Evolutionary conservation across 2,888 invertebrate genomes (phyloP), one percentile per base, ranked within the genome.

Genomic region (Philaethria dido): DNA sequence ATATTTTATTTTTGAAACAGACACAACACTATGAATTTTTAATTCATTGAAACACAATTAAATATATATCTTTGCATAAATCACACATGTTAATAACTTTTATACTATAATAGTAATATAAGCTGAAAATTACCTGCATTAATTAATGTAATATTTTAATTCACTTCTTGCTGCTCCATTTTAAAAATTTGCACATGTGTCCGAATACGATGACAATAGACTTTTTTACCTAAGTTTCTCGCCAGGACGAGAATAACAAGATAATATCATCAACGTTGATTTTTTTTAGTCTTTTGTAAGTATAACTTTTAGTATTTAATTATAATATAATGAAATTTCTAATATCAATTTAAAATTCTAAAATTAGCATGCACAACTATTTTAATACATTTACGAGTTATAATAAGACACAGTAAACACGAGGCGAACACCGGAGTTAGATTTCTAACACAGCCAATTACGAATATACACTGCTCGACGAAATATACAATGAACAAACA

Each of bases 391-490:
- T 60, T 45, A 60, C n/a, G 25, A 25, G 16, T 42, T 42, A 42
- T 22, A 39, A 57, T 45, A 66, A 62, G 66, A 61, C 48, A 69
- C 57, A 29, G 62, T 60, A 63, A 63, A 47, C 63, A 47, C 22
- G 60, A 66, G 52, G 63, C 60, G 47, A 60, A 55, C 20, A 16
- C 52, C 50, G 42, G 42, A 69, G 60, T 65, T 62, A 68, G 61
- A 59, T 61, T 25, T 57, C 63, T 57, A 69, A 69, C 74, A 74
- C 75, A 74, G 73, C 71, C 72, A 61, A 71, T 68, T 54, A 66
- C 69, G 61, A 73, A 73, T 61, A 52, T 66, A 63, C 54, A 67
- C 57, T 48, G 68, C 64, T 54, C 45, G 16, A 13, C 42, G 9
- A 44, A n/a, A 59, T 59, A 29, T 60, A 52, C 52, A 33, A 33